A percentile compares a stretch with the other conserved stretches of the same genome.
phyloP scores from a whole-genome alignment of 2,797 vertebrate species.

The Taeniopygia guttata region DNA sequence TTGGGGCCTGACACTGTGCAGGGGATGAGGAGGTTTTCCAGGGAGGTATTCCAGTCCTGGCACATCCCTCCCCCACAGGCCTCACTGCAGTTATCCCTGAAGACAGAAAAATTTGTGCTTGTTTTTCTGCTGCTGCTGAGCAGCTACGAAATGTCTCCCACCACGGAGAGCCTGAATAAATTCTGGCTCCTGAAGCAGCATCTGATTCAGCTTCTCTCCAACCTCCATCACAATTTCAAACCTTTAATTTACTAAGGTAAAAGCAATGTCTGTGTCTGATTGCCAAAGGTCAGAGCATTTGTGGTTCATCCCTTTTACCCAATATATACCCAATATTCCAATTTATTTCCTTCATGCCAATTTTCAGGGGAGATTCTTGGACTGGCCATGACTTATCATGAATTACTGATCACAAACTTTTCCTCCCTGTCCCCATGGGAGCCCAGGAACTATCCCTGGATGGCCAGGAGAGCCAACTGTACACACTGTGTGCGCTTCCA shows the following conservation, averaged over 20 bases:
- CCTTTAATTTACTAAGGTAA: neutral
- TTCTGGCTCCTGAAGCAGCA: neutral
- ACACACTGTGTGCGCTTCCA: fast-evolving
- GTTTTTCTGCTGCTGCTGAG: slow-evolving; percentile 12
- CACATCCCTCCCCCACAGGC: neutral
- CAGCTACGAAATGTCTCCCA: slow-evolving; percentile 26
- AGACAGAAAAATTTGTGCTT: slow-evolving; percentile 27
- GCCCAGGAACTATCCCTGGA: neutral
- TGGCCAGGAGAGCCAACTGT: neutral
- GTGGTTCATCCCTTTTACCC: neutral
- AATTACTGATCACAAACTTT: neutral
- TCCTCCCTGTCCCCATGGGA: neutral
- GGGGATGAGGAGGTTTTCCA: neutral
- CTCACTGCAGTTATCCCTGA: slow-evolving; percentile 20
- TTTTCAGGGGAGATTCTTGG: neutral
- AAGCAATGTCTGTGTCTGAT: neutral
- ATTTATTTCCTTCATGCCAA: neutral
- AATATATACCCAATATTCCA: neutral
- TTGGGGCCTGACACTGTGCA: neutral
- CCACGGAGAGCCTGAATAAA: neutral
- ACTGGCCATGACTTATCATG: neutral
- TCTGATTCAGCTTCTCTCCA: neutral
- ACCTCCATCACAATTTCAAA: neutral
- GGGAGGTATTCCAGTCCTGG: neutral
- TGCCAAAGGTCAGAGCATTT: neutral